These are phyloP conservation scores for Allophyes oxyacanthae DNA, from an alignment of 2,888 invertebrate species.

Conservation along the genomic window DNA sequence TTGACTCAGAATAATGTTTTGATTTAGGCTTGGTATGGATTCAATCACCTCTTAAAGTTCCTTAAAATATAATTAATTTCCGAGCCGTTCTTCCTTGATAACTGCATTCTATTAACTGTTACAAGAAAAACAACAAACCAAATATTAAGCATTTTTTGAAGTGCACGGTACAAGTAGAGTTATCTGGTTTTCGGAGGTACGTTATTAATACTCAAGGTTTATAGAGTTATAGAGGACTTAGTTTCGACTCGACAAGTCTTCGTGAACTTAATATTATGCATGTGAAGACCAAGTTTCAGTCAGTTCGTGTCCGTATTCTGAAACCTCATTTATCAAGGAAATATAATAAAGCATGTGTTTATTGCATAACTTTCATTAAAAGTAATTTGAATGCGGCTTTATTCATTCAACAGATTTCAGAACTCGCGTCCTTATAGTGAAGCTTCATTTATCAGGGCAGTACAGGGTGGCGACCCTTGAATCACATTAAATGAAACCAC, in stretches of 20 bases:
- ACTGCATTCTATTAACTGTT: constrained; percentile 6
- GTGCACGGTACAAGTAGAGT: not conserved
- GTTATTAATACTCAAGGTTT: constrained; percentile 26
- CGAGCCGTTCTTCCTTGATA: not conserved
- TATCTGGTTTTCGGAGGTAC: constrained; percentile 4
- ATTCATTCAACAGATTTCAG: too few species aligned
- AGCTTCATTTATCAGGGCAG: too few species aligned
- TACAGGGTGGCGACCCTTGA: too few species aligned
- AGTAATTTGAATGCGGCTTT: too few species aligned
- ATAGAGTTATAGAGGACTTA: constrained; percentile 34
- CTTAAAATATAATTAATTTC: too few species aligned
- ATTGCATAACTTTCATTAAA: not conserved
- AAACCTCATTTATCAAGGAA: constrained; percentile 37
- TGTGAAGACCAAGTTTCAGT: constrained; percentile 50
- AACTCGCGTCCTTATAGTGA: too few species aligned
- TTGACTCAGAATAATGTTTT: too few species aligned
- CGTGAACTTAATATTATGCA: constrained; percentile 55
- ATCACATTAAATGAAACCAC: too few species aligned
- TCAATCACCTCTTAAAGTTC: too few species aligned
- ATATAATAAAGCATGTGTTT: not conserved
- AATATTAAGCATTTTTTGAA: too few species aligned
- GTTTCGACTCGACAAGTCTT: constrained; percentile 47
- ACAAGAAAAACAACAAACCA: too few species aligned
- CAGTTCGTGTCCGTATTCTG: constrained; percentile 36
- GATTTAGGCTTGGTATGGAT: too few species aligned